Evolutionary conservation across 2,888 invertebrate species (phyloP).

Genomic region (Coremacera marginata): DNA sequence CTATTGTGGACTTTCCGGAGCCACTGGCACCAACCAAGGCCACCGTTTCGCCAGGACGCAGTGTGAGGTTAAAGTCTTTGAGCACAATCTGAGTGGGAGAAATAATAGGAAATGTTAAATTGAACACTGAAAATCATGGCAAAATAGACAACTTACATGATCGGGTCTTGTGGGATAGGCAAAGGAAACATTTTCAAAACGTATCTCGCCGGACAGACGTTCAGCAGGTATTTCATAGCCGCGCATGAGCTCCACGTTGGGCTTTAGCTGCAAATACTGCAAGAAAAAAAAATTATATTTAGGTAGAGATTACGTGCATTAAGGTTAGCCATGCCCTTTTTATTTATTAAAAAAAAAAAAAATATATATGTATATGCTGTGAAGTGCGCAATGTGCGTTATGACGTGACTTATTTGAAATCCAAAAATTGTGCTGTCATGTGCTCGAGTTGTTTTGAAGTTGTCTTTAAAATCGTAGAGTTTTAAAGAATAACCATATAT

Average conservation of each 20-base stretch:
- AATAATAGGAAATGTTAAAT: background rate
- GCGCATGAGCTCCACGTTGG: conserved; percentile 77
- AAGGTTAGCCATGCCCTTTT: no score
- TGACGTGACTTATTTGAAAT: no score
- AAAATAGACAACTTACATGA: conserved; percentile 69
- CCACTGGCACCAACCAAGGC: conserved; percentile 94
- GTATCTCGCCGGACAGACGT: conserved; percentile 82
- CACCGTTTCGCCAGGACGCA: conserved; percentile 90
- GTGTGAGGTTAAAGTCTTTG: conserved; percentile 82
- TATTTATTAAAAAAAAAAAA: no score
- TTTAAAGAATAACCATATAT: no score
- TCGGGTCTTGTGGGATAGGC: conserved; percentile 87
- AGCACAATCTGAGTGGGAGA: conserved; percentile 76
- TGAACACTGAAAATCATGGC: background rate
- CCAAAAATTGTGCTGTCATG: no score
- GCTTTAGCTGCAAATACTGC: conserved; percentile 81
- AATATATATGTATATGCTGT: no score
- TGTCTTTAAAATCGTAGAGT: no score
- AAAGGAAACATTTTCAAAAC: conserved; percentile 88
- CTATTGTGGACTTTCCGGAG: conserved; percentile 95
- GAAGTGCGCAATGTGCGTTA: no score
- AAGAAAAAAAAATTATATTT: conserved; percentile 46
- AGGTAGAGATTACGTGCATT: background rate
- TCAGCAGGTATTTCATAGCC: conserved; percentile 78
- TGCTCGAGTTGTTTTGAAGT: no score